Conservation (phyloP, 2,113 vertebrate species). For the Trichomycterus rosablanca region DNA sequence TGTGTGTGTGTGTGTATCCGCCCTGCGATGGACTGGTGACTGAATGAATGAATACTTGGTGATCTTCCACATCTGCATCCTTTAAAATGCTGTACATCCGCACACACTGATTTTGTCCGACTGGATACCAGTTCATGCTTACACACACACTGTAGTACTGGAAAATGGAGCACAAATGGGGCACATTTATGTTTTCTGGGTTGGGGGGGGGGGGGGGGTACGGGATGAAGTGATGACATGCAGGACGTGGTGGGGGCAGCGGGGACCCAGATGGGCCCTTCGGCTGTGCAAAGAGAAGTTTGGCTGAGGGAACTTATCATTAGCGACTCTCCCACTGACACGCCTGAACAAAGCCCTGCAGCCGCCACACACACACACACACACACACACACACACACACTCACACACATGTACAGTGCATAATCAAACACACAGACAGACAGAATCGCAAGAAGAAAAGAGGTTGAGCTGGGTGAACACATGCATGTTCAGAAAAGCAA, state of each 20-base stretch:
- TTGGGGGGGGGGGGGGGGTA: conserved; percentile 37
- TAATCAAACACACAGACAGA: conserved; percentile 7
- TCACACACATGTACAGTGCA: no score
- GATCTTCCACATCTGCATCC: neutral
- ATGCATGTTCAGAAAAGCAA: neutral
- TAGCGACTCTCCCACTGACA: conserved; percentile 44
- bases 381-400: conserved; percentile 19
- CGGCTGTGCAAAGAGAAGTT: conserved; percentile 32
- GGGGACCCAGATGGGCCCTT: conserved; percentile 36
- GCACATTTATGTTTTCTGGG: conserved; percentile 46
- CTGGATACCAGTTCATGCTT: no score
- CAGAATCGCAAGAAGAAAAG: no score
- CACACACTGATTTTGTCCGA: no score
- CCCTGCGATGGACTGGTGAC: no score
- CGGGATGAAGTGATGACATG: conserved; percentile 36
- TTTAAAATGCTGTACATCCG: neutral
- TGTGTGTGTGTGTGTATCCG: no score
- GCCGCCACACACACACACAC: conserved; percentile 17
- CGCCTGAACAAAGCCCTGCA: conserved; percentile 41
- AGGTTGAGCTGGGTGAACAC: conserved; percentile 9
- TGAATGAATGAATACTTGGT: no score
- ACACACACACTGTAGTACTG: conserved; percentile 32
- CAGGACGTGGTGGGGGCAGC: conserved; percentile 10
- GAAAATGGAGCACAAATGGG: conserved; percentile 51
- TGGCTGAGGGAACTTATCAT: conserved; percentile 37